A percentile compares a stretch with the other conserved stretches of the same genome.
Conservation (phyloP, 2,888 invertebrate species). For the Stenotaenia linearis region DNA sequence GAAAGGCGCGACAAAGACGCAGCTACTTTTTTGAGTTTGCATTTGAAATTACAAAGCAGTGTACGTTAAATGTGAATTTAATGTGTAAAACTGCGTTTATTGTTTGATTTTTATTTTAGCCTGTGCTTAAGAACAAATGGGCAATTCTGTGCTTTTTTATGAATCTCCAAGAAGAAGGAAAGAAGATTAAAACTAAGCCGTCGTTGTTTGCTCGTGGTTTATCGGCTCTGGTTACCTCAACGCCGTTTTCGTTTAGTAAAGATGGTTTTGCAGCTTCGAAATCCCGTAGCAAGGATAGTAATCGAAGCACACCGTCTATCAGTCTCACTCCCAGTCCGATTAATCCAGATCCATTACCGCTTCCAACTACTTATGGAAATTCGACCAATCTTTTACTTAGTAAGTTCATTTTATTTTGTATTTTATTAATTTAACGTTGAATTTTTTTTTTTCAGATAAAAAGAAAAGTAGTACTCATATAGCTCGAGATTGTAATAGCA, state of each 20-base stretch:
- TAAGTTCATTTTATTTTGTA: background rate
- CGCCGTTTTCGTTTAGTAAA: constrained; percentile 24
- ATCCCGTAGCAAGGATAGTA: background rate
- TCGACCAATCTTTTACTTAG: background rate
- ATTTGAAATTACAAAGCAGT: constrained; percentile 48
- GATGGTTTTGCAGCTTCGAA: constrained; percentile 19
- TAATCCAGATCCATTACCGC: background rate
- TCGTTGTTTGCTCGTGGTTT: constrained; percentile 29
- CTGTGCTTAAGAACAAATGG: constrained; percentile 57
- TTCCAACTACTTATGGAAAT: background rate
- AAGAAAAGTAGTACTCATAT: background rate
- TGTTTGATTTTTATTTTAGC: constrained; percentile 45
- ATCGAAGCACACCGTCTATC: background rate
- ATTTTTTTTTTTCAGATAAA: background rate
- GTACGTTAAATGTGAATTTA: constrained; percentile 40
- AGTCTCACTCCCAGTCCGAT: background rate
- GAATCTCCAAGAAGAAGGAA: constrained; percentile 37
- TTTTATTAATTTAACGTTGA: background rate
- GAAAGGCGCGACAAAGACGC: background rate
- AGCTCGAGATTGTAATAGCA: background rate
- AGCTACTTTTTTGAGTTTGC: background rate
- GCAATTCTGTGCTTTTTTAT: constrained; percentile 55
- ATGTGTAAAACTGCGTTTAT: too few relatives aligned
- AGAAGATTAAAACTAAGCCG: background rate
- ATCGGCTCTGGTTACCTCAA: constrained; percentile 26